A percentile compares a stretch with the other conserved stretches of the same genome.
These are phyloP conservation scores for Microplitis demolitor DNA, from an alignment of 1,140 invertebrate genomes.

Conservation along the genomic window DNA sequence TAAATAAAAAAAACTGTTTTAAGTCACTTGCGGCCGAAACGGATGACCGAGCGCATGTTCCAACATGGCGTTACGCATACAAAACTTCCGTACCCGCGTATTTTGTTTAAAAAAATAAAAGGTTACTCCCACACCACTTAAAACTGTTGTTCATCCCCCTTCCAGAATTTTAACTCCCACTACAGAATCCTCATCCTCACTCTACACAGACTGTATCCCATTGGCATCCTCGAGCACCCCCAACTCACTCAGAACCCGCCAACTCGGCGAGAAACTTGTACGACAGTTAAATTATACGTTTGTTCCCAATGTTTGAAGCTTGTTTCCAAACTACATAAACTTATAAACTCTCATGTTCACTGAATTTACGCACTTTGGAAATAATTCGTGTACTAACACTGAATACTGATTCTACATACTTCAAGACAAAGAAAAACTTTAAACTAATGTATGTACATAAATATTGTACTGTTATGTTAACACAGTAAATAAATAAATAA, in stretches of 20 bases:
- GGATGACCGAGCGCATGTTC: conserved; percentile 31
- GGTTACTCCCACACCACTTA: too few species aligned
- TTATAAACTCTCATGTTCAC: neutral
- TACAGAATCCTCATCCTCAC: neutral
- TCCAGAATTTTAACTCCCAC: conserved; percentile 9
- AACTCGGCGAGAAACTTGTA: conserved; percentile 2
- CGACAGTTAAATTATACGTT: conserved; percentile 18
- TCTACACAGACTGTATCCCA: neutral
- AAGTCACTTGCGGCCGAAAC: conserved; percentile 36
- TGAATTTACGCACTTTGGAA: neutral
- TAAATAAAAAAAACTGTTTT: conserved; percentile 55
- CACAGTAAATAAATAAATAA: too few species aligned
- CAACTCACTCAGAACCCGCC: neutral
- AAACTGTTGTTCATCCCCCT: neutral
- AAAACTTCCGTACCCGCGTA: neutral
- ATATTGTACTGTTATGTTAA: too few species aligned
- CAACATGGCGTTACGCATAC: conserved; percentile 26
- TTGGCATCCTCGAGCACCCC: too few species aligned
- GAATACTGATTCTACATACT: neutral
- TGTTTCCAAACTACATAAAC: conserved; percentile 6
- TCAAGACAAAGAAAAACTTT: neutral
- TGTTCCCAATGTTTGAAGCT: conserved; percentile 5
- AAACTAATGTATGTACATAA: neutral
- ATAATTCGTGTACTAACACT: neutral
- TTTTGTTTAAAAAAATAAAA: neutral